Evolutionary conservation across 2,888 invertebrate genomes (phyloP).

Genomic region (Gryllus longicercus): DNA sequence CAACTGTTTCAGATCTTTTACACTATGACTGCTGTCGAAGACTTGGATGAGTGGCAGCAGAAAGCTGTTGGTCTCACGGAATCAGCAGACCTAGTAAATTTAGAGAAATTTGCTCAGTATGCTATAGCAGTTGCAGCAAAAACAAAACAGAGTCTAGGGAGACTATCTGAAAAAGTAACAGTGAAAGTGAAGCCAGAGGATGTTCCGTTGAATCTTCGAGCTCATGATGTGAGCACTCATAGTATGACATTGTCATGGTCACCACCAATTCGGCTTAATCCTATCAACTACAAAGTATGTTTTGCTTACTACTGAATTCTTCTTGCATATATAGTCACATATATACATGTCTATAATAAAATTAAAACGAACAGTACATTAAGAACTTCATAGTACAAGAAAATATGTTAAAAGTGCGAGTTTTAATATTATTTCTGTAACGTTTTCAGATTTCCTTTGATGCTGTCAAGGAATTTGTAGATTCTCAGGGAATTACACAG

Average conservation of each 20-base stretch:
- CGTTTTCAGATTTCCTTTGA: constrained; percentile 70
- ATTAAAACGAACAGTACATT: not conserved
- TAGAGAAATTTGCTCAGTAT: constrained; percentile 88
- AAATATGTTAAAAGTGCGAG: not conserved
- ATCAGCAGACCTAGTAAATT: constrained; percentile 82
- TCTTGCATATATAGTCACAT: not conserved
- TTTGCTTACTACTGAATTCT: constrained; percentile 11
- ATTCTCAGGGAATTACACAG: constrained; percentile 89
- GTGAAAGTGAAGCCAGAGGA: constrained; percentile 91
- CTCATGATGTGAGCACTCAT: constrained; percentile 88
- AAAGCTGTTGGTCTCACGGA: constrained; percentile 81
- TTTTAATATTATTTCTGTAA: constrained; percentile 18
- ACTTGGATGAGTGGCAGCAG: constrained; percentile 87
- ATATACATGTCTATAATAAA: constrained; percentile 8
- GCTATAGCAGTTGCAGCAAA: constrained; percentile 86
- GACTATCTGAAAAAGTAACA: constrained; percentile 82
- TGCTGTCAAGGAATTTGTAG: constrained; percentile 89
- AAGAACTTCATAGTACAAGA: no score
- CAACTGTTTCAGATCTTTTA: constrained; percentile 65
- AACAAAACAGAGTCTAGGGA: constrained; percentile 75
- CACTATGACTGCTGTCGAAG: constrained; percentile 89
- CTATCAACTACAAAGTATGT: constrained; percentile 70
- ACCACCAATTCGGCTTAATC: constrained; percentile 83
- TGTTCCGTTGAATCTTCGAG: constrained; percentile 82
- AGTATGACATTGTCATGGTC: constrained; percentile 91